A percentile compares a stretch with the other conserved stretches of the same genome.
phyloP scores from a whole-genome alignment of 2,888 invertebrate genomes.

The Agrochola lychnidis region DNA sequence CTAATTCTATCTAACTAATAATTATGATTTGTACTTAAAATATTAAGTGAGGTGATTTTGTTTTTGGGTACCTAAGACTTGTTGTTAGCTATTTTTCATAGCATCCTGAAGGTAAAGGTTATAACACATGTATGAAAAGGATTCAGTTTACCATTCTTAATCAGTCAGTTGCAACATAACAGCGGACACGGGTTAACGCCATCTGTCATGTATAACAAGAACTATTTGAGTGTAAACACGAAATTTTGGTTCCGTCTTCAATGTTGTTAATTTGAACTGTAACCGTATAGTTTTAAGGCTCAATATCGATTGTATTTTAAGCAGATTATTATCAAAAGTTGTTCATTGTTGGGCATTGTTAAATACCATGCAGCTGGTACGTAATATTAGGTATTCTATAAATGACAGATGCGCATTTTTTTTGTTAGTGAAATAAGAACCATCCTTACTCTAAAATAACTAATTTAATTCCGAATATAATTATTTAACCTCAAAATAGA shows the following conservation, averaged over 20 bases:
- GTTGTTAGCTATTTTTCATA: background rate
- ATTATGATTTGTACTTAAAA: background rate
- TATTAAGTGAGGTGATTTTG: background rate
- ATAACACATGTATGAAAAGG: background rate
- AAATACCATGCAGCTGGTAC: slow-evolving; percentile 14
- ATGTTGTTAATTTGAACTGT: background rate
- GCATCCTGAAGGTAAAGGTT: background rate
- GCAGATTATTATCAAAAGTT: slow-evolving; percentile 10
- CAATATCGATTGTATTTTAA: background rate
- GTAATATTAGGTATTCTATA: background rate
- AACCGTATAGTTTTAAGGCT: accelerated
- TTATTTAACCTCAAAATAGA: no score
- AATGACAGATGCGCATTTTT: slow-evolving; percentile 17
- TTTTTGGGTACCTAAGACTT: background rate
- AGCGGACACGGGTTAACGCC: background rate
- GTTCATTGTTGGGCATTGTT: slow-evolving; percentile 15
- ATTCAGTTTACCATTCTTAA: background rate
- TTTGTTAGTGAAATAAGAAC: no score
- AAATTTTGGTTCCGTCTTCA: background rate
- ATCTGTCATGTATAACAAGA: slow-evolving; percentile 20
- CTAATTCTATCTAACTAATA: background rate
- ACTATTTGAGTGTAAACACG: slow-evolving; percentile 6
- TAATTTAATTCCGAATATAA: no score
- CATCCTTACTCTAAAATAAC: no score
- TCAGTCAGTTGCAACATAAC: background rate